Evolutionary conservation across 1,140 invertebrate genomes (phyloP), one percentile per base, ranked within the genome.

Genomic region (Hycleus phaleratus): DNA sequence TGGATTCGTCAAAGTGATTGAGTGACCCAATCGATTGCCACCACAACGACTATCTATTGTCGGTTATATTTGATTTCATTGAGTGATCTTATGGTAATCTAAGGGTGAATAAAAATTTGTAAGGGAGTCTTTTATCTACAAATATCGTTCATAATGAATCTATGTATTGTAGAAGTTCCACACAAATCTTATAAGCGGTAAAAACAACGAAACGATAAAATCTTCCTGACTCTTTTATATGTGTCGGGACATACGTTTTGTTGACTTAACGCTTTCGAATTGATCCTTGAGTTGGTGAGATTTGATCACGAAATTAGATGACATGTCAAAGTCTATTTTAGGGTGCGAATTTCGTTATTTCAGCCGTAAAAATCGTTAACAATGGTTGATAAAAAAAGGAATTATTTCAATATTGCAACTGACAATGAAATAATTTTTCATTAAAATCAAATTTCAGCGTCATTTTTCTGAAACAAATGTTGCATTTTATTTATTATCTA

Each of bases 211-310:
- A 18, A 18, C 18, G 32, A 61, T 61, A 61, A 61, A 50, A 61
- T 61, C 60, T 46, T 18, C 18, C 18, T 55, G 25, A 61, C 46
- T 61, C 60, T 54, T 49, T 61, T 58, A 54, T 57, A 61, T 53
- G 58, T 55, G 55, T 46, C 60, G 44, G 56, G 55, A 61, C 60
- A 57, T 61, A 61, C 58, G 60, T 61, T 61, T 55, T 46, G 55
- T 46, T 51, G 49, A 44, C 26, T 49, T 49, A 61, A 61, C 50
- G 12, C 55, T 46, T 51, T 48, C 45, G 60, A 61, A 61, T 61
- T 58, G 58, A 58, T 61, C 58, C 55, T 58, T 54, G 50, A 58
- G 60, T 61, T 32, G 32, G 4, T 32, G 32, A 32, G 32, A 32
- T 32, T 32, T 32, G 32, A 18, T 18, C 18, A 18, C 18, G 18